phyloP scores from a whole-genome alignment of 2,113 vertebrate genomes.

The Calidris pugnax region DNA sequence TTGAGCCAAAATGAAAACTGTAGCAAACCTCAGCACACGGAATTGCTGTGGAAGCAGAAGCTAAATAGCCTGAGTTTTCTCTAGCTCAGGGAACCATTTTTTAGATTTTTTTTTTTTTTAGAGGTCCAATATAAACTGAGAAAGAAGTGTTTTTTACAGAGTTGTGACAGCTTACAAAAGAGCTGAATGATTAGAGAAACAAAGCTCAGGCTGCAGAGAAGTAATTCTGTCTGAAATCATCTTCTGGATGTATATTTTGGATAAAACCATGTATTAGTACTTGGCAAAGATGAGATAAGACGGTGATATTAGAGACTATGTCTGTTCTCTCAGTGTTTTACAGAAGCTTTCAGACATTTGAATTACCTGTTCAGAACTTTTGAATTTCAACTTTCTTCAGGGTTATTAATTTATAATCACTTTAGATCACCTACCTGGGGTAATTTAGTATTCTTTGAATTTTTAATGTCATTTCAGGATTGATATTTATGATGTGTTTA shows the following conservation, averaged over 20 bases:
- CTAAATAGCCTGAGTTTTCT: neutral
- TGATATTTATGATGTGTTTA: conserved; percentile 14
- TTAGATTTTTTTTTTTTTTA: neutral
- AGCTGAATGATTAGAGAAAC: neutral
- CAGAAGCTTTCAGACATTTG: neutral
- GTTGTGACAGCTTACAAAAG: neutral
- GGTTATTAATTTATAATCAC: neutral
- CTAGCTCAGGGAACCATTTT: neutral
- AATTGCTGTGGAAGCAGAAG: neutral
- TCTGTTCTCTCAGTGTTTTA: neutral
- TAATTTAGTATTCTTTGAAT: neutral
- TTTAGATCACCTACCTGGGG: neutral
- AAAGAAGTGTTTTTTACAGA: neutral
- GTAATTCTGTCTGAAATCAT: neutral
- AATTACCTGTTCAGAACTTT: neutral
- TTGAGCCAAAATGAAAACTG: neutral
- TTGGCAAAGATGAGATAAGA: neutral
- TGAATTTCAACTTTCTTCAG: neutral
- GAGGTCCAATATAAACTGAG: neutral
- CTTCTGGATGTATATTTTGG: neutral
- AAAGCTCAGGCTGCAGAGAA: neutral
- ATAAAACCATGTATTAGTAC: neutral
- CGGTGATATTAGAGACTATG: neutral
- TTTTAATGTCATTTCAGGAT: conserved; percentile 29
- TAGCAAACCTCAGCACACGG: neutral